Conservation (phyloP, 1,140 invertebrate species). For the Leptinotarsa defecta region DNA sequence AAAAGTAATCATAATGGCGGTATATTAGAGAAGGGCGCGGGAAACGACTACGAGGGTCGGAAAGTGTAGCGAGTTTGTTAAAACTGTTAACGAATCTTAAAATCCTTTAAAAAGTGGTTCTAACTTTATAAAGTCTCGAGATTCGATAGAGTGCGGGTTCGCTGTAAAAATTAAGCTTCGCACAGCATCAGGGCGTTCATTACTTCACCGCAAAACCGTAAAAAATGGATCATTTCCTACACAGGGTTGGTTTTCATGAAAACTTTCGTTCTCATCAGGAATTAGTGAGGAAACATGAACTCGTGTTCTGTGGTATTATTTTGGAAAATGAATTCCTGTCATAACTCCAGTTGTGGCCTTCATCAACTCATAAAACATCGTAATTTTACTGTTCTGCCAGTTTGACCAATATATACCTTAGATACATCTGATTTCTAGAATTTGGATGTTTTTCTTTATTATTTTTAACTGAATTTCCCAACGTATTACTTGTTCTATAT, state of each 20-base stretch:
- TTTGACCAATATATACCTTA: too few relatives aligned
- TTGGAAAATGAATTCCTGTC: too few relatives aligned
- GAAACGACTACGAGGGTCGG: conserved; percentile 38
- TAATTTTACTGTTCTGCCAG: too few relatives aligned
- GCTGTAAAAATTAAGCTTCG: conserved; percentile 54
- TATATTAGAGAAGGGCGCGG: conserved; percentile 34
- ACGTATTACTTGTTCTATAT: too few relatives aligned
- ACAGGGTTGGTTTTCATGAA: conserved; percentile 14
- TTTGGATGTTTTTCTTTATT: too few relatives aligned
- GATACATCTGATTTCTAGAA: too few relatives aligned
- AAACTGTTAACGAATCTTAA: conserved; percentile 55
- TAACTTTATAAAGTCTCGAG: conserved; percentile 48
- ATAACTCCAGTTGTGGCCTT: too few relatives aligned
- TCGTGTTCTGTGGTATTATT: too few relatives aligned
- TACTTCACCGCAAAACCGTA: conserved; percentile 49
- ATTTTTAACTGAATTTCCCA: too few relatives aligned
- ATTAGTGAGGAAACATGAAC: not conserved
- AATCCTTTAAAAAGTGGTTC: conserved; percentile 53
- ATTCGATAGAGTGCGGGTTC: conserved; percentile 43
- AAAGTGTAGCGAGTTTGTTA: conserved; percentile 51
- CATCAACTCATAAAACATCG: too few relatives aligned
- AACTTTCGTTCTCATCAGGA: not conserved
- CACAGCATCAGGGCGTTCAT: conserved; percentile 47
- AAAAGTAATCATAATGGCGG: conserved; percentile 46
- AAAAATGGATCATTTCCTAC: conserved; percentile 38